Evolutionary conservation across 2,888 invertebrate genomes (phyloP).

Genomic region (Trichacis sp.): DNA sequence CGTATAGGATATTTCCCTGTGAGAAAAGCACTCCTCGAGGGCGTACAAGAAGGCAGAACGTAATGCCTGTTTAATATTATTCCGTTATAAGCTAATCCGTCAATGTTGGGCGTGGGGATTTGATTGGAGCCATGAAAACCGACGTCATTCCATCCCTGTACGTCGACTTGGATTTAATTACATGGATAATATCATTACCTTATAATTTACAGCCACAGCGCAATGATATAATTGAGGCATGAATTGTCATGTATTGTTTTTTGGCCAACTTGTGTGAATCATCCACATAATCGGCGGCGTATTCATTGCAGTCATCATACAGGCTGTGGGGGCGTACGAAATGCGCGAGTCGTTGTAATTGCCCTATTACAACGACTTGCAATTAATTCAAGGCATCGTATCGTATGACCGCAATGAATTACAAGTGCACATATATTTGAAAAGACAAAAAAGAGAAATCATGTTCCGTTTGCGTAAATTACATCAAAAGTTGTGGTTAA

Average conservation of each 20-base stretch:
- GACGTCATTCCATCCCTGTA: slow-evolving; percentile 92
- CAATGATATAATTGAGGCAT: no score
- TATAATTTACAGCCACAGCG: no score
- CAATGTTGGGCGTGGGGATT: slow-evolving; percentile 91
- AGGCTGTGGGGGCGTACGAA: slow-evolving; percentile 54
- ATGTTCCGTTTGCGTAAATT: no score
- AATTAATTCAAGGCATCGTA: slow-evolving; percentile 56
- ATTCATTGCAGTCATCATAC: slow-evolving; percentile 48
- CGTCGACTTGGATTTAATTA: no score
- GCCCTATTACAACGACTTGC: no score
- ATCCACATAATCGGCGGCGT: slow-evolving; percentile 49
- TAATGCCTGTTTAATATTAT: slow-evolving; percentile 89
- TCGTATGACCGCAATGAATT: slow-evolving; percentile 49
- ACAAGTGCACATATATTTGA: no score
- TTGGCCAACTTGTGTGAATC: slow-evolving; percentile 52
- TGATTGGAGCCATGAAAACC: slow-evolving; percentile 90
- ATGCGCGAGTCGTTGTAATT: slow-evolving; percentile 59
- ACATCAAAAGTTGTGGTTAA: no score
- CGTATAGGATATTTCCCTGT: slow-evolving; percentile 91
- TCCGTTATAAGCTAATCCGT: slow-evolving; percentile 86
- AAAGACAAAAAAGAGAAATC: no score
- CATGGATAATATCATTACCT: no score
- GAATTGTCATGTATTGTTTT: slow-evolving; percentile 53
- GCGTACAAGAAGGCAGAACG: slow-evolving; percentile 87
- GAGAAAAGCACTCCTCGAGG: slow-evolving; percentile 83